These are phyloP conservation scores for Sarcophaga variegata DNA, from an alignment of 2,888 invertebrate genomes.

Conservation along the genomic window DNA sequence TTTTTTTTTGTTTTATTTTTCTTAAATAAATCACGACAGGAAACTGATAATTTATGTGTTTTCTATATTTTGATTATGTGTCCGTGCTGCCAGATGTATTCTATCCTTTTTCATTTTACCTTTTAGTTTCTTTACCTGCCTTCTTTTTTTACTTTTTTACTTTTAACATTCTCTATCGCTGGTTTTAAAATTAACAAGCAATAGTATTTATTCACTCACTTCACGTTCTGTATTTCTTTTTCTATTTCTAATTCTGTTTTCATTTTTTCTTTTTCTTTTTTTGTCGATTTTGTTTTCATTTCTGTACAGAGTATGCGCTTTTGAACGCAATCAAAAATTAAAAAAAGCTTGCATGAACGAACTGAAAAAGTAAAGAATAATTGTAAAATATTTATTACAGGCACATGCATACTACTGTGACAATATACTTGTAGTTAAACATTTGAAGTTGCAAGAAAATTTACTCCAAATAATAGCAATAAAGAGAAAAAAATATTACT, in stretches of 20 bases:
- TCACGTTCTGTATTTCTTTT: constrained; percentile 32
- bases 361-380: constrained; percentile 31
- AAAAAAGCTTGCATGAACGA: constrained; percentile 28
- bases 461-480: background rate
- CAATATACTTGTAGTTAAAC: constrained; percentile 51
- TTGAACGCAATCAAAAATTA: constrained; percentile 25
- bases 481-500: background rate
- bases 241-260: constrained; percentile 43
- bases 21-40: too few relatives aligned
- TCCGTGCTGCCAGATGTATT: too few relatives aligned
- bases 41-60: too few relatives aligned
- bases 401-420: background rate
- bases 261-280: constrained; percentile 31
- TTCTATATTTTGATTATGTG: too few relatives aligned
- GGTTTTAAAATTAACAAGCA: too few relatives aligned
- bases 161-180: too few relatives aligned
- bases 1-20: too few relatives aligned
- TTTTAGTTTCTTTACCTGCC: too few relatives aligned
- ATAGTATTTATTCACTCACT: background rate
- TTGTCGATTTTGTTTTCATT: background rate
- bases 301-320: constrained; percentile 64
- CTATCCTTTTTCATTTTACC: too few relatives aligned
- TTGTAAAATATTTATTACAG: constrained; percentile 43
- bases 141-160: too few relatives aligned
- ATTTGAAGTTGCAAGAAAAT: constrained; percentile 48